phyloP scores from a whole-genome alignment of 2,888 invertebrate species.

The Pyrocoelia pectoralis region DNA sequence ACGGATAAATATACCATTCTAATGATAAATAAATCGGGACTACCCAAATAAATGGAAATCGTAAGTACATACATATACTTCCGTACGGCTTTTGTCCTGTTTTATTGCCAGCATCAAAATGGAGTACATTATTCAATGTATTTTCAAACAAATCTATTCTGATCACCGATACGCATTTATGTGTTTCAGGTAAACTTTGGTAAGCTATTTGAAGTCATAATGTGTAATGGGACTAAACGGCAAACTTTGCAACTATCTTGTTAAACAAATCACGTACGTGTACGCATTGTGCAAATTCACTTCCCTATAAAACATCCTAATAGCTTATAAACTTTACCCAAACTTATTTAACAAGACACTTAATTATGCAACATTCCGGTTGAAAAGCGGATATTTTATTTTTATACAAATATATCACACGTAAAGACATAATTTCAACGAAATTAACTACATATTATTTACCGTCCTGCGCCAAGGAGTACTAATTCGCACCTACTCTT shows the following conservation, averaged over 20 bases:
- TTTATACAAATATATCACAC: not conserved
- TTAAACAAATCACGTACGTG: conserved; percentile 23
- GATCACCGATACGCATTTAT: conserved; percentile 27
- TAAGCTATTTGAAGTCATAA: conserved; percentile 23
- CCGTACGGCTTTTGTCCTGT: conserved; percentile 24
- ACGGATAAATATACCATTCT: not conserved
- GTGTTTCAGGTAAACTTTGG: conserved; percentile 29
- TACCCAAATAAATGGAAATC: conserved; percentile 27
- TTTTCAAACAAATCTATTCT: conserved; percentile 28
- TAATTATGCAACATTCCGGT: conserved; percentile 1
- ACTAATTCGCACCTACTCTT: too few relatives aligned
- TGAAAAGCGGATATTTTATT: not conserved
- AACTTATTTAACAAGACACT: not conserved
- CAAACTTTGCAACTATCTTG: conserved; percentile 20
- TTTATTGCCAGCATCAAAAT: conserved; percentile 25
- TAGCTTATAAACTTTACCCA: conserved; percentile 13
- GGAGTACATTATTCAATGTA: conserved; percentile 26
- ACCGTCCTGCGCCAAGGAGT: too few relatives aligned
- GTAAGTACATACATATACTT: conserved; percentile 31
- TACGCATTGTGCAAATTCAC: conserved; percentile 16
- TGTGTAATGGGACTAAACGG: conserved; percentile 11
- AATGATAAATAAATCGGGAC: conserved; percentile 30
- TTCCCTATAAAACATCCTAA: conserved; percentile 15
- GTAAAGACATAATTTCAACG: not conserved
- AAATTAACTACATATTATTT: too few relatives aligned